These are phyloP conservation scores for Toxotes jaculatrix DNA, from an alignment of 2,113 vertebrate genomes.

Conservation along the genomic window DNA sequence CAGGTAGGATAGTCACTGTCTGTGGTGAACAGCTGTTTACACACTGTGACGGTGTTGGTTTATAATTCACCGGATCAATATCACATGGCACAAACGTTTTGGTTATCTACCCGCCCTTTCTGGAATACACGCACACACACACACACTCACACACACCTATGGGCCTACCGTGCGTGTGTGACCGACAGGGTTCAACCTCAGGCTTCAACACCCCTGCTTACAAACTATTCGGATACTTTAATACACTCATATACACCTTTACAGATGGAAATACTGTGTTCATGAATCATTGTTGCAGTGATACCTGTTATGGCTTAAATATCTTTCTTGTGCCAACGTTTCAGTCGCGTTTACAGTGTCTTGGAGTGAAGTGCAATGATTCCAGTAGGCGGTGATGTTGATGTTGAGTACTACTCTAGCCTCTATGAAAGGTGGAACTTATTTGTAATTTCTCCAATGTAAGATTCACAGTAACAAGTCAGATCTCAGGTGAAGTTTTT, in stretches of 20 bases:
- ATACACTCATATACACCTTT: constrained; percentile 65
- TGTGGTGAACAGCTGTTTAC: constrained; percentile 56
- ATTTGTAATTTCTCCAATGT: constrained; percentile 34
- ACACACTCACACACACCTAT: constrained; percentile 69
- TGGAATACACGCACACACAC: constrained; percentile 60
- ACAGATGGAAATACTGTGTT: constrained; percentile 63
- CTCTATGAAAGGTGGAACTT: constrained; percentile 40
- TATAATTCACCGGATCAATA: constrained; percentile 56
- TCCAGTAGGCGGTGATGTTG: constrained; percentile 46
- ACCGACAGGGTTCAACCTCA: constrained; percentile 61
- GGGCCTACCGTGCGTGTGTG: constrained; percentile 55
- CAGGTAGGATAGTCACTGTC: constrained; percentile 66
- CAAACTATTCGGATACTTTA: constrained; percentile 48
- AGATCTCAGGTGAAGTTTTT: constrained; percentile 35
- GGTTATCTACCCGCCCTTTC: constrained; percentile 62
- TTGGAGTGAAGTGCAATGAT: constrained; percentile 56
- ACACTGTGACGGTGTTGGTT: constrained; percentile 50
- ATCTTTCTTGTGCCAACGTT: constrained; percentile 55
- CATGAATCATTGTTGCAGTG: constrained; percentile 52
- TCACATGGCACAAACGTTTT: constrained; percentile 63
- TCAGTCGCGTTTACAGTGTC: constrained; percentile 51
- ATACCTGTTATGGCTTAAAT: constrained; percentile 69
- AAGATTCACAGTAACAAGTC: constrained; percentile 62
- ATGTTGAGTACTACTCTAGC: constrained; percentile 56
- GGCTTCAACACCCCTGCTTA: constrained; percentile 54